phyloP scores from a whole-genome alignment of 2,888 invertebrate species.

The Prostheceraeus crozeri region DNA sequence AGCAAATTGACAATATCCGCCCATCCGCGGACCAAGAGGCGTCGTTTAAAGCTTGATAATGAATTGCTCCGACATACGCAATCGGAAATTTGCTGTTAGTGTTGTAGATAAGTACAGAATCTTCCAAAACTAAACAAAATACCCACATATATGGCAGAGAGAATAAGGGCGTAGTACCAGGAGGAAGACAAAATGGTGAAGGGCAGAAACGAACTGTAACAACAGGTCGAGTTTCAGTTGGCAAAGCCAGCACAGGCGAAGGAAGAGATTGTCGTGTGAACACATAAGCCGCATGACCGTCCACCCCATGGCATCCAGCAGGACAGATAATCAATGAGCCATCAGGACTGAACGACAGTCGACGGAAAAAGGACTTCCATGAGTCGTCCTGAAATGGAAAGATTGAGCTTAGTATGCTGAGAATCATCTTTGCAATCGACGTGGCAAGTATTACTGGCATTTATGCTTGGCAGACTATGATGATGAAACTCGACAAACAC shows the following conservation, averaged over 20 bases:
- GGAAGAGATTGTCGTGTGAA: slow-evolving; percentile 33
- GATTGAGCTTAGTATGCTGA: neutral
- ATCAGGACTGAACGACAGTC: slow-evolving; percentile 81
- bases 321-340: slow-evolving; percentile 83
- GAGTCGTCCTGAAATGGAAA: slow-evolving; percentile 83
- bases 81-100: slow-evolving; percentile 75
- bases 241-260: slow-evolving; percentile 35
- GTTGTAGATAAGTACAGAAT: slow-evolving; percentile 74
- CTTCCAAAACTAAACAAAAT: slow-evolving; percentile 81
- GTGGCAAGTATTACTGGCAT: too few relatives aligned
- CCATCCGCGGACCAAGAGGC: slow-evolving; percentile 80
- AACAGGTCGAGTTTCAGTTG: slow-evolving; percentile 36
- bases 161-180: neutral
- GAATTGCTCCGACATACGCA: slow-evolving; percentile 72
- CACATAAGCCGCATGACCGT: slow-evolving; percentile 35
- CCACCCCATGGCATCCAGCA: slow-evolving; percentile 66
- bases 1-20: slow-evolving; percentile 67
- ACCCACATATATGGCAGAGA: slow-evolving; percentile 54
- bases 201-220: slow-evolving; percentile 38
- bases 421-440: too few relatives aligned
- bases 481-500: too few relatives aligned
- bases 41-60: slow-evolving; percentile 79
- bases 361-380: slow-evolving; percentile 81
- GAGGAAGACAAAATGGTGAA: slow-evolving; percentile 17
- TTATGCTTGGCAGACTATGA: too few relatives aligned